Conservation (phyloP, 2,797 vertebrate species). For the Syngnathus acus region DNA sequence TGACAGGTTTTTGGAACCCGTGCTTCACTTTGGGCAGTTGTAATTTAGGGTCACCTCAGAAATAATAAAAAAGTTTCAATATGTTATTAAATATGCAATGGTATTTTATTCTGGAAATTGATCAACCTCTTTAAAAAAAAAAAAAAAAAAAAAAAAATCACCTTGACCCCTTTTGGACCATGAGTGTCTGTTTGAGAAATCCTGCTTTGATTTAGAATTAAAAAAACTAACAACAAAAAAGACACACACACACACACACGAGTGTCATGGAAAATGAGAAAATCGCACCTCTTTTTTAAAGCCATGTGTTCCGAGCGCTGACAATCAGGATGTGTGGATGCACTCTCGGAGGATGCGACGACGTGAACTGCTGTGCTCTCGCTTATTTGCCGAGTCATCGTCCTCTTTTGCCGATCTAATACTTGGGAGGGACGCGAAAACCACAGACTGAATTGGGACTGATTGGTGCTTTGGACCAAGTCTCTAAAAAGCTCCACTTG, state of each 20-base stretch:
- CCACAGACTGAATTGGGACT: conserved; percentile 37
- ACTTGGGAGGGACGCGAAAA: conserved; percentile 19
- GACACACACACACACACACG: conserved; percentile 1
- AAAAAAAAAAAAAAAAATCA: background rate
- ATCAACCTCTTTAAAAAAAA: background rate
- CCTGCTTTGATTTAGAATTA: conserved; percentile 28
- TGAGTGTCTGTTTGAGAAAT: background rate
- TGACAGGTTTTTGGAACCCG: no score
- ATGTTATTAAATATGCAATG: background rate
- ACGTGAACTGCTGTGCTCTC: conserved; percentile 59
- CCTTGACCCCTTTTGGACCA: background rate
- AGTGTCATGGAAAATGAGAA: conserved; percentile 31
- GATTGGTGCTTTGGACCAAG: conserved; percentile 61
- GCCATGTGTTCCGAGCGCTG: conserved; percentile 74
- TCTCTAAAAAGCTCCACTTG: conserved; percentile 28
- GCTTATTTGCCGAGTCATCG: conserved; percentile 59
- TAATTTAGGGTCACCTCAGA: no score
- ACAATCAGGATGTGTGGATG: conserved; percentile 71
- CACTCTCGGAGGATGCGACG: conserved; percentile 58
- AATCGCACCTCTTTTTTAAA: conserved; percentile 49
- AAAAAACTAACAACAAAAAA: conserved; percentile 20
- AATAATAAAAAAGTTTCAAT: no score
- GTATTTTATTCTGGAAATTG: background rate
- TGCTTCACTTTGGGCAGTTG: no score
- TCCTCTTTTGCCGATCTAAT: conserved; percentile 57